phyloP scores from a whole-genome alignment of 2,797 vertebrate genomes.

The Lepidocolaptes lacrymiger region DNA sequence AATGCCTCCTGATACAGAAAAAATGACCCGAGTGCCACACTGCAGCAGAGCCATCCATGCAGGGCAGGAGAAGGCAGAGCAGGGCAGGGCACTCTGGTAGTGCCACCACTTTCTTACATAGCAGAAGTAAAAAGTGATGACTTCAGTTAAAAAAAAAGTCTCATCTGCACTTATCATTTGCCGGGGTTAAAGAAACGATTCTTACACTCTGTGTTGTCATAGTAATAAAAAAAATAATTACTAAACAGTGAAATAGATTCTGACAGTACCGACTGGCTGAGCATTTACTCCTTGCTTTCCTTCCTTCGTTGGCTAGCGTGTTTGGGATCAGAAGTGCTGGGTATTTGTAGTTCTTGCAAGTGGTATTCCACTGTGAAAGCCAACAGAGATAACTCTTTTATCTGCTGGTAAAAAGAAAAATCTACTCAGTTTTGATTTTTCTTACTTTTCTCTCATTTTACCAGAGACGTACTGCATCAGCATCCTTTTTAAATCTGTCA shows the following conservation, averaged over 20 bases:
- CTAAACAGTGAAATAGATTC: conserved; percentile 50
- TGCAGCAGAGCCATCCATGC: not conserved
- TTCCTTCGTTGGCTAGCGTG: not conserved
- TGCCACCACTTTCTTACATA: not conserved
- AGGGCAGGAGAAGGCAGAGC: not conserved
- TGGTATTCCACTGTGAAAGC: not conserved
- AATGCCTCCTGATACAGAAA: not conserved
- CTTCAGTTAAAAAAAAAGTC: not conserved
- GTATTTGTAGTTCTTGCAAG: not conserved
- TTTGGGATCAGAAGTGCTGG: not conserved
- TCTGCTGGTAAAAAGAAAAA: not conserved
- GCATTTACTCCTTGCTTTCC: not conserved
- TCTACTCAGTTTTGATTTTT: not conserved
- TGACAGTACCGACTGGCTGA: not conserved
- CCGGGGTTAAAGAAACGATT: conserved; percentile 64
- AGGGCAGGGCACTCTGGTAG: not conserved
- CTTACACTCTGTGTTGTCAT: conserved; percentile 67
- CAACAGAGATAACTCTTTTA: not conserved
- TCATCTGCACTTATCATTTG: conserved; percentile 39
- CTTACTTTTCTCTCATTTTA: not conserved
- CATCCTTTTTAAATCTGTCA: conserved; percentile 46
- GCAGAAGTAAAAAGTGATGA: not conserved
- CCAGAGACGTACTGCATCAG: not conserved
- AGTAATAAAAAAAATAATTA: conserved; percentile 72
- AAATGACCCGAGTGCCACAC: not conserved